A percentile compares a stretch with the other conserved stretches of the same genome.
Conservation (phyloP, 2,113 vertebrate genomes). For the Steatornis caripensis region DNA sequence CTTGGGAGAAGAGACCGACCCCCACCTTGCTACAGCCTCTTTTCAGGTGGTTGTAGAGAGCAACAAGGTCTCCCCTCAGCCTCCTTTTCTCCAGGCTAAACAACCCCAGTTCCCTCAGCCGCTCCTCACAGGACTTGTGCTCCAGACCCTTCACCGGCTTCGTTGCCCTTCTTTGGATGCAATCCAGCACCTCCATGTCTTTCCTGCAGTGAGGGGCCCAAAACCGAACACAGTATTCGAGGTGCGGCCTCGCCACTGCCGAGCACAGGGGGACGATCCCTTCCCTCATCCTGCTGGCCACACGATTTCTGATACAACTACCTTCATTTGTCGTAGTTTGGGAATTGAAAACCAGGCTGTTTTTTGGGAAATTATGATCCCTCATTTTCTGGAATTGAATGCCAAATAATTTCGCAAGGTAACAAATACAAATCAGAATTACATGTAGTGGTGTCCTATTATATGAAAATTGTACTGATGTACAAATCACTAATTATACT, state of each 20-base stretch:
- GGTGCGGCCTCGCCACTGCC: not conserved
- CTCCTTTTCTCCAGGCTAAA: not conserved
- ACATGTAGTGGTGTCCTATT: not conserved
- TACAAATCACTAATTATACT: not conserved
- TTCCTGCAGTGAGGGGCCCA: not conserved
- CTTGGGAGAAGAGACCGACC: not conserved
- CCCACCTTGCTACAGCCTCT: not conserved
- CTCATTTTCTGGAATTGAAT: not conserved
- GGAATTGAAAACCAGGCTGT: not conserved
- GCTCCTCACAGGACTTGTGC: not conserved
- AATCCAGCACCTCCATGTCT: not conserved
- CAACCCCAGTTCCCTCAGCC: not conserved
- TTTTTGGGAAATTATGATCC: not conserved
- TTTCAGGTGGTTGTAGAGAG: not conserved
- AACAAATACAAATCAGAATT: not conserved
- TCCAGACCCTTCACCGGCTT: not conserved
- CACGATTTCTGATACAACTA: not conserved
- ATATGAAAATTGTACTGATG: not conserved
- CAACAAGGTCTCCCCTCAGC: not conserved
- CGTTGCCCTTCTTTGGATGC: not conserved
- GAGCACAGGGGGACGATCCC: rapidly evolving
- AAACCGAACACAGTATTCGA: not conserved
- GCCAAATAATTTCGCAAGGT: not conserved
- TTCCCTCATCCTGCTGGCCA: not conserved
- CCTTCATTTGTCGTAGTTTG: not conserved